Evolutionary conservation across 1,140 invertebrate species (phyloP), one percentile per base, ranked within the genome.

Genomic region (Leptinotarsa texana): DNA sequence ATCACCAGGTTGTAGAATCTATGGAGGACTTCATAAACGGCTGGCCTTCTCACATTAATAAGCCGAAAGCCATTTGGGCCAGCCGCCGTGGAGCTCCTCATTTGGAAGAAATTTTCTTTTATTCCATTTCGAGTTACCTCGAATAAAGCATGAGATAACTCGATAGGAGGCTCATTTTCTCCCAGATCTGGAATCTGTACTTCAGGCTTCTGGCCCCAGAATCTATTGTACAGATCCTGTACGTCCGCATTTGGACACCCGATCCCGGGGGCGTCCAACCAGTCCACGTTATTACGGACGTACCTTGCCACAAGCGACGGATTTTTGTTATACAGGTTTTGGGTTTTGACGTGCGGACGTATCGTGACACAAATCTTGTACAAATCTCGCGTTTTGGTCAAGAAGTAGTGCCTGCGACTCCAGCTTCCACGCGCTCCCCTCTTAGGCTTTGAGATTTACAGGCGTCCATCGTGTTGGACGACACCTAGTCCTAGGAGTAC

Each of bases 331-430:
- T 21, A 21, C 1, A 21, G 21, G 21, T 21, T 1, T 21, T 21
- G 21, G 21, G 21, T 21, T 21, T 21, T 21, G 21, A 21, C 21
- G 22, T 24, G 22, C 22, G 1, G 1, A 24, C 5, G 24, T 27
- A 51, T 47, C 67, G 63, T 21, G 57, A 51, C 13, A 63, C 57
- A 15, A 24, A 49, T 13, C 22, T 33, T 69, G 42, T 69, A 69
- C 13, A 69, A 51, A 4, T 74, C 65, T 57, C 63, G 65, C 17
- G 66, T 76, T n/a, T 57, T 15, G 15, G 51, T 1, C 11, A 17
- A 18, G 51, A 15, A 13, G 2, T 57, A 57, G n/a, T 4, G 17
- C 17, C 6, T 4, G n/a, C 15, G 15, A 57, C n/a, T 13, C 6
- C 51, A 4, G 6, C 51, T 13, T 15, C 51, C 15, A 18, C 15